Conservation (phyloP, 2,113 vertebrate genomes). For the Synchiropus splendidus region DNA sequence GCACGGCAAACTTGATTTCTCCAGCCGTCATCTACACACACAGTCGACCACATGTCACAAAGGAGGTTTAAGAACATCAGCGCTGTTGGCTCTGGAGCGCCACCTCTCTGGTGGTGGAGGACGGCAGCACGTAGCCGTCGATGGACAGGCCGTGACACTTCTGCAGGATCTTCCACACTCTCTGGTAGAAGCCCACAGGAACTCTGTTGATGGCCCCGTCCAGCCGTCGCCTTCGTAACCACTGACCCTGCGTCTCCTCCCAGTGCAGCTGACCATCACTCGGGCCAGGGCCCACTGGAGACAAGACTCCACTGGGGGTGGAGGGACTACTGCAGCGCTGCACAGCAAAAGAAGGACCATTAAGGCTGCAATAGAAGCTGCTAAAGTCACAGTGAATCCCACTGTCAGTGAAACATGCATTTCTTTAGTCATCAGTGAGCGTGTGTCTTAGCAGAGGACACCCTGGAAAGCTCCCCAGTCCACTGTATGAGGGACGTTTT, state of each 20-base stretch:
- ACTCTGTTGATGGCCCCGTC: conserved; percentile 97
- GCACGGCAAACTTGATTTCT: conserved; percentile 96
- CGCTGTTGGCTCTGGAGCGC: background rate
- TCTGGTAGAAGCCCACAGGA: conserved; percentile 95
- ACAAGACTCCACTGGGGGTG: conserved; percentile 81
- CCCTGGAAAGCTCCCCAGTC: too few relatives aligned
- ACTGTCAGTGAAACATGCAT: too few relatives aligned
- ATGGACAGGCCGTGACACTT: conserved; percentile 98
- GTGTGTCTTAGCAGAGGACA: too few relatives aligned
- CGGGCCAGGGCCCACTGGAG: conserved; percentile 66
- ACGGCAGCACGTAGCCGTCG: conserved; percentile 90
- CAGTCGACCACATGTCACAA: background rate
- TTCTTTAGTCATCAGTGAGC: too few relatives aligned
- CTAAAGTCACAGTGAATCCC: too few relatives aligned
- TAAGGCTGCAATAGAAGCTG: too few relatives aligned
- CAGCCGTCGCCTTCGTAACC: conserved; percentile 87
- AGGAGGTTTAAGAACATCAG: background rate
- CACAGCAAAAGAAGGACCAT: background rate
- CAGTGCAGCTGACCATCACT: conserved; percentile 63
- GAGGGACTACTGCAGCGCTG: conserved; percentile 88
- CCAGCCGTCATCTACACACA: conserved; percentile 82
- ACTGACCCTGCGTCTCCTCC: conserved; percentile 91
- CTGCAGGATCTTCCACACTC: conserved; percentile 94
- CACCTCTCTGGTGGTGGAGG: conserved; percentile 93
- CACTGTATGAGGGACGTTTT: too few relatives aligned